Percentiles rank a stretch among this genome's conserved stretches.
These are phyloP conservation scores for Leucania comma DNA, from an alignment of 2,888 invertebrate species.

Conservation along the genomic window DNA sequence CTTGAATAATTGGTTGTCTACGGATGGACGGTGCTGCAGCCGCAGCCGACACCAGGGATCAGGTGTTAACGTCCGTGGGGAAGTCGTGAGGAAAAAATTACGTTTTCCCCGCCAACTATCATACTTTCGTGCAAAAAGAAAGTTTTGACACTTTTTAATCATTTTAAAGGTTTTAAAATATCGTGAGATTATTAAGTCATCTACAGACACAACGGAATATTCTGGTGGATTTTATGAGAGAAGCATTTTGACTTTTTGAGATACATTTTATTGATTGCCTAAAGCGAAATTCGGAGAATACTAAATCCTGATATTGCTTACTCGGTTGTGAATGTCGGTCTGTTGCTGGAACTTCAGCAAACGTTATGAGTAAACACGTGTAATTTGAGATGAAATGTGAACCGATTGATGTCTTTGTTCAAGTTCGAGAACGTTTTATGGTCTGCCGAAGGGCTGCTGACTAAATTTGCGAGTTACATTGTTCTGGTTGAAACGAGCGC, in stretches of 20 bases:
- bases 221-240: constrained; percentile 48
- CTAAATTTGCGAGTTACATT: constrained; percentile 80
- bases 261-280: constrained; percentile 73
- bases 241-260: constrained; percentile 38
- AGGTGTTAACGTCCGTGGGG: constrained; percentile 85
- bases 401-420: constrained; percentile 89
- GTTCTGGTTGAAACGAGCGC: constrained; percentile 68
- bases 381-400: constrained; percentile 89
- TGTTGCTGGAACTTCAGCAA: constrained; percentile 71
- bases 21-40: constrained; percentile 77
- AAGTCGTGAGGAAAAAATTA: constrained; percentile 79
- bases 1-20: constrained; percentile 86
- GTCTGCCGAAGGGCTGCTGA: constrained; percentile 82
- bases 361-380: constrained; percentile 81
- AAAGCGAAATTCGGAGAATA: constrained; percentile 77
- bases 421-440: constrained; percentile 81
- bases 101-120: constrained; percentile 58
- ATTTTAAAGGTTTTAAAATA: constrained; percentile 44
- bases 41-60: constrained; percentile 77
- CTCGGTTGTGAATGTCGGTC: constrained; percentile 69
- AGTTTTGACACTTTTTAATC: constrained; percentile 57
- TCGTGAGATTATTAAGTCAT: constrained; percentile 65
- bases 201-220: constrained; percentile 44
- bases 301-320: constrained; percentile 73
- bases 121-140: constrained; percentile 70